phyloP scores from a whole-genome alignment of 2,797 vertebrate species.

The Rhinella marina region DNA sequence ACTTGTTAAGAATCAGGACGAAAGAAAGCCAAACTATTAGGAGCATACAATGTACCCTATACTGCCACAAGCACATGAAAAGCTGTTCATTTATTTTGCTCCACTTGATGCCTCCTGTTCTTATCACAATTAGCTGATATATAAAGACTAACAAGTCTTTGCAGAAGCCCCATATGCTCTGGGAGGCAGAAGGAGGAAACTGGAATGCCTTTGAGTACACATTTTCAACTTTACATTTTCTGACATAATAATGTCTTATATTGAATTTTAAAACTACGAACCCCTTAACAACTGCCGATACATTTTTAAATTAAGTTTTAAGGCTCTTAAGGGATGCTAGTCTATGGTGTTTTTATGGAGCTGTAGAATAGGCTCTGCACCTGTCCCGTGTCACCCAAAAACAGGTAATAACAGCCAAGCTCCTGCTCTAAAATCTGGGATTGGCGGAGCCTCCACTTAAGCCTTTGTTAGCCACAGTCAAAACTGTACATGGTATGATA shows the following conservation, averaged over 20 bases:
- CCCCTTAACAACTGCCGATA: no score
- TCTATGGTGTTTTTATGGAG: no score
- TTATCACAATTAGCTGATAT: conserved; percentile 10
- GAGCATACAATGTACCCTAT: conserved; percentile 1
- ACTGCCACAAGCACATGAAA: conserved; percentile 3
- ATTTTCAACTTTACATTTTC: conserved; percentile 11
- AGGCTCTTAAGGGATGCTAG: no score
- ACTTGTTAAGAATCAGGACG: not conserved
- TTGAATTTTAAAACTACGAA: not conserved
- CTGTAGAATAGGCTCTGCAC: no score
- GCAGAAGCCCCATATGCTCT: conserved; percentile 17
- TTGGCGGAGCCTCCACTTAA: no score
- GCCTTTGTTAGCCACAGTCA: no score
- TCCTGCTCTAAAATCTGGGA: no score
- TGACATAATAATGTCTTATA: not conserved
- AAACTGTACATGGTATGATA: no score
- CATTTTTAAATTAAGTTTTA: no score
- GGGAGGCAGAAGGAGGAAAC: conserved; percentile 14
- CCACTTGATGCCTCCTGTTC: conserved; percentile 17
- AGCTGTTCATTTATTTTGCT: conserved; percentile 21
- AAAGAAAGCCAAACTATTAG: conserved; percentile 20
- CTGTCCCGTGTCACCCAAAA: no score
- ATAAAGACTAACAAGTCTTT: conserved; percentile 16
- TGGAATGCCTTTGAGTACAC: not conserved
- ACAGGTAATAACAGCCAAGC: no score